Evolutionary conservation across 2,888 invertebrate genomes (phyloP).

Genomic region (Argynnis bischoffii): DNA sequence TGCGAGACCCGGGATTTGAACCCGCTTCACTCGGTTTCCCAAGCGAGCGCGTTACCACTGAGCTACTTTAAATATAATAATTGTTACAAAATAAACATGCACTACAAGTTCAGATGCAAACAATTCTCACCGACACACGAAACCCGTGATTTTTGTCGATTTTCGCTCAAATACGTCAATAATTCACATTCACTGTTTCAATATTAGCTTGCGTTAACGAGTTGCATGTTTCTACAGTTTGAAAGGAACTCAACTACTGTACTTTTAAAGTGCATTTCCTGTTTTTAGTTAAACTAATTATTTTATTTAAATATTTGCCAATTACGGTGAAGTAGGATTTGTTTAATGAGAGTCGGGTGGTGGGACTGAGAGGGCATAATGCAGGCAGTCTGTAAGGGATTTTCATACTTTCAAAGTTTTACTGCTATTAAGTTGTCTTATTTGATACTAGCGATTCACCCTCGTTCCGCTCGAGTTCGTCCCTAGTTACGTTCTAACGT

Average conservation of each 20-base stretch:
- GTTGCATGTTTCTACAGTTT: slow-evolving; percentile 44
- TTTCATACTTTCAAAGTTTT: too few relatives aligned
- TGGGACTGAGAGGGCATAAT: slow-evolving; percentile 40
- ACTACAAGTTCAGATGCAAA: slow-evolving; percentile 14
- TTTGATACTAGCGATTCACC: too few relatives aligned
- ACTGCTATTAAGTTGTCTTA: too few relatives aligned
- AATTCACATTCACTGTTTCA: slow-evolving; percentile 61
- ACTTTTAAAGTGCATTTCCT: slow-evolving; percentile 40
- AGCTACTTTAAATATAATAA: too few relatives aligned
- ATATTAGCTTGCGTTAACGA: slow-evolving; percentile 72
- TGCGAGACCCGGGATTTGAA: too few relatives aligned
- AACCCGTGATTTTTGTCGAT: slow-evolving; percentile 49
- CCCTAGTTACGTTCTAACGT: too few relatives aligned
- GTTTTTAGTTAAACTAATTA: slow-evolving; percentile 52
- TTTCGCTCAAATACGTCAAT: slow-evolving; percentile 70
- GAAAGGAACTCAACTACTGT: slow-evolving; percentile 37
- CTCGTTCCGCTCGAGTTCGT: too few relatives aligned
- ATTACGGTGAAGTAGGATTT: slow-evolving; percentile 56
- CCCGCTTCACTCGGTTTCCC: too few relatives aligned
- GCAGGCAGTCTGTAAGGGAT: neutral
- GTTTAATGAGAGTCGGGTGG: slow-evolving; percentile 47
- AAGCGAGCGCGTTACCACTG: too few relatives aligned
- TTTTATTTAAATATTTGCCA: slow-evolving; percentile 68
- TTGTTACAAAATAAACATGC: too few relatives aligned
- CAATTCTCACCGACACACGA: slow-evolving; percentile 17